phyloP scores from a whole-genome alignment of 2,797 vertebrate species.

The Alcedo atthis region DNA sequence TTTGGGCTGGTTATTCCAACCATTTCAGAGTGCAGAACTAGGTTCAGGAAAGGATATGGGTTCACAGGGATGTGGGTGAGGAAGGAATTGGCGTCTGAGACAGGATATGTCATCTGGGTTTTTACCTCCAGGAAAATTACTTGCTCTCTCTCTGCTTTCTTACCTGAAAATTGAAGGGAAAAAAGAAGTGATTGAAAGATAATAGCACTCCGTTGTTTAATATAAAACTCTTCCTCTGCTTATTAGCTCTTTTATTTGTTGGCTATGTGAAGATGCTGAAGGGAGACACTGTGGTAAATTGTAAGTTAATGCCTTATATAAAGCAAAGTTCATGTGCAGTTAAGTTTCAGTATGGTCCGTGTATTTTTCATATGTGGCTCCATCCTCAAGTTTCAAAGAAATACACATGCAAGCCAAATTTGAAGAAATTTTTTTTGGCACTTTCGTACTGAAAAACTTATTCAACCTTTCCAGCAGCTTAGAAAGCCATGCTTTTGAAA shows the following conservation, averaged over 20 bases:
- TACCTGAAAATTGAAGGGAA: not conserved
- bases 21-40: not conserved
- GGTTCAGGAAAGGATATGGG: not conserved
- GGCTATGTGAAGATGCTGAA: not conserved
- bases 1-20: not conserved
- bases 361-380: constrained; percentile 50
- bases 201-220: not conserved
- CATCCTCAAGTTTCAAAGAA: constrained; percentile 57
- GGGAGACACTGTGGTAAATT: not conserved
- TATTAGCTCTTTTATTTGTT: not conserved
- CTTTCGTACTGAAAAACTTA: constrained; percentile 46
- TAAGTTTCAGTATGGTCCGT: not conserved
- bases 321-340: constrained; percentile 3
- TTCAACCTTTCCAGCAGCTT: constrained; percentile 46
- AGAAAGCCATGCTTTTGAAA: constrained; percentile 24
- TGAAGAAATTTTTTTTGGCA: constrained; percentile 21
- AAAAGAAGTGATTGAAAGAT: not conserved
- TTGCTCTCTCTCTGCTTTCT: not conserved
- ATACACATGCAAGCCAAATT: constrained; percentile 16
- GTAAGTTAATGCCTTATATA: not conserved
- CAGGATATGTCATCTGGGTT: not conserved
- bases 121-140: not conserved
- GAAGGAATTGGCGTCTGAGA: not conserved
- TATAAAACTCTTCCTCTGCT: not conserved
- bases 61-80: not conserved